phyloP scores from a whole-genome alignment of 1,140 invertebrate genomes.

The Elymnias hypermnestra region DNA sequence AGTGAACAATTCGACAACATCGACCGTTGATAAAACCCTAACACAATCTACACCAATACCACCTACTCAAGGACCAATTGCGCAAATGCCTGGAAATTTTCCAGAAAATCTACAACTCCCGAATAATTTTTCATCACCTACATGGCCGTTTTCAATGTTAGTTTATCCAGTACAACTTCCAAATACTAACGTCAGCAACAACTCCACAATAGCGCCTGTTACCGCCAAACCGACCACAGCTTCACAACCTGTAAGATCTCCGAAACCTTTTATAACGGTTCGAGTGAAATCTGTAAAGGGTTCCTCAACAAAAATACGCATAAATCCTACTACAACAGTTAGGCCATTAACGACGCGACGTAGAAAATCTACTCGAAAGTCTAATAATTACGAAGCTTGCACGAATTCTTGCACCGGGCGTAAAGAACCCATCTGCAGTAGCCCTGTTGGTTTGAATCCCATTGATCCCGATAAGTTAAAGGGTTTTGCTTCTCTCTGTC shows the following conservation, averaged over 20 bases:
- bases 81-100: not conserved
- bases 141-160: not conserved
- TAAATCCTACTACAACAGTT: conserved; percentile 39
- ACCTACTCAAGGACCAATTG: not conserved
- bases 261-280: conserved; percentile 36
- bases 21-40: not conserved
- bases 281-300: conserved; percentile 42
- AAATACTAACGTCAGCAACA: not conserved
- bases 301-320: conserved; percentile 44
- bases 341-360: conserved; percentile 33
- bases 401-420: conserved; percentile 44
- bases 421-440: conserved; percentile 51
- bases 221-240: not conserved
- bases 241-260: not conserved
- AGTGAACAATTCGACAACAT: not conserved
- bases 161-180: not conserved
- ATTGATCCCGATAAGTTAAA: conserved; percentile 49
- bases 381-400: conserved; percentile 53
- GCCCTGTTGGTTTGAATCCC: conserved; percentile 32
- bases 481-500: conserved; percentile 61
- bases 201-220: not conserved
- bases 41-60: not conserved
- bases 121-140: no score
- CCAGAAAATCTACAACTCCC: not conserved
- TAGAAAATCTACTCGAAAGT: conserved; percentile 31